These are phyloP conservation scores for Pediacus dermestoides DNA, from an alignment of 2,888 invertebrate genomes.

Conservation along the genomic window DNA sequence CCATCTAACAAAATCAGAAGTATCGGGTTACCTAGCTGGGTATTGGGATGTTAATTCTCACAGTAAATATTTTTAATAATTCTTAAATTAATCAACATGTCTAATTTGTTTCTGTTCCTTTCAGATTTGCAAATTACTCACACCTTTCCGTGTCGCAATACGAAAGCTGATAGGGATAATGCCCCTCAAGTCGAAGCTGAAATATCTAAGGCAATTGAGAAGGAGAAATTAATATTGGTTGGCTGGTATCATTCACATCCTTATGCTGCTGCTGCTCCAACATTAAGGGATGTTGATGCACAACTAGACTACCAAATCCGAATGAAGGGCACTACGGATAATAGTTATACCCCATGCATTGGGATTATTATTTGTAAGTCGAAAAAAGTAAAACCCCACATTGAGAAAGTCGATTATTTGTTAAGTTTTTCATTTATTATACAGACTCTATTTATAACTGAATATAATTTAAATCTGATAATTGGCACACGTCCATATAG, in stretches of 20 bases:
- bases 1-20: slow-evolving; percentile 89
- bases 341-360: slow-evolving; percentile 89
- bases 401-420: no score
- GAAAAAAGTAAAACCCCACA: no score
- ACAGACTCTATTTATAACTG: no score
- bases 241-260: slow-evolving; percentile 98
- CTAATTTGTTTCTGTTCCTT: slow-evolving; percentile 10
- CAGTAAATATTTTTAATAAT: slow-evolving; percentile 69
- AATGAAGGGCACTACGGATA: slow-evolving; percentile 88
- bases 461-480: no score
- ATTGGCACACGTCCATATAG: no score
- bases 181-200: slow-evolving; percentile 74
- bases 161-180: slow-evolving; percentile 73
- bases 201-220: slow-evolving; percentile 80
- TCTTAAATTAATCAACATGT: no score
- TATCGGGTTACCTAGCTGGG: slow-evolving; percentile 93
- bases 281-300: slow-evolving; percentile 82
- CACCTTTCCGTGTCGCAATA: slow-evolving; percentile 83
- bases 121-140: slow-evolving; percentile 81
- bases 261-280: slow-evolving; percentile 81
- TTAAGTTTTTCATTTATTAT: no score
- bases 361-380: slow-evolving; percentile 88
- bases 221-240: slow-evolving; percentile 74
- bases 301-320: slow-evolving; percentile 93
- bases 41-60: slow-evolving; percentile 93